phyloP scores from a whole-genome alignment of 1,140 invertebrate genomes.

The Hylyphantes graminicola region DNA sequence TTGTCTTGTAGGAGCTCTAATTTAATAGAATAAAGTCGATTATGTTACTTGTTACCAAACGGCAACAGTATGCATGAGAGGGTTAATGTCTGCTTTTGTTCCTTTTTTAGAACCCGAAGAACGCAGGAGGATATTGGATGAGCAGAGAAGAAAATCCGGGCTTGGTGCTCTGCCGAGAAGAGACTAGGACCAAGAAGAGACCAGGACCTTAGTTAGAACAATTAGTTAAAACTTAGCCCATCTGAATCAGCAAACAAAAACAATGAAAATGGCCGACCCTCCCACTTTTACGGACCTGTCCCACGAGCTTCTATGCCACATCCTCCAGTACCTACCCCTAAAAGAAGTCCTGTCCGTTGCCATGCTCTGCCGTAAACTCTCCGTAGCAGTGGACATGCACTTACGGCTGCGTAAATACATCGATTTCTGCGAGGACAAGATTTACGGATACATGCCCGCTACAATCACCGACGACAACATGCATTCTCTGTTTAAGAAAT shows the following conservation, averaged over 20 bases:
- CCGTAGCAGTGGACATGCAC: constrained; percentile 36
- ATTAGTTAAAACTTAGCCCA: constrained; percentile 1
- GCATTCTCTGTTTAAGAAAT: constrained; percentile 62
- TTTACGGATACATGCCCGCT: constrained; percentile 63
- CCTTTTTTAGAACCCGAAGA: constrained; percentile 21
- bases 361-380: constrained; percentile 44
- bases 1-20: too few relatives aligned
- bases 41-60: too few relatives aligned
- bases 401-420: constrained; percentile 40
- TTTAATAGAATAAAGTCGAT: too few relatives aligned
- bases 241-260: constrained; percentile 7
- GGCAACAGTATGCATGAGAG: too few relatives aligned
- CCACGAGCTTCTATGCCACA: constrained; percentile 51
- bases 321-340: constrained; percentile 49
- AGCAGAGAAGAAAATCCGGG: background rate
- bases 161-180: background rate
- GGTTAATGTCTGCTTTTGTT: background rate
- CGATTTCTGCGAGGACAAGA: constrained; percentile 35
- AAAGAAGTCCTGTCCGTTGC: constrained; percentile 37
- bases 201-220: background rate
- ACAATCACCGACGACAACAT: constrained; percentile 64
- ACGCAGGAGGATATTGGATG: background rate
- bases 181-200: background rate
- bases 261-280: background rate
- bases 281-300: constrained; percentile 41